A percentile compares a stretch with the other conserved stretches of the same genome.
Evolutionary conservation across 2,888 invertebrate species (phyloP).

Genomic region (Leucoma salicis): DNA sequence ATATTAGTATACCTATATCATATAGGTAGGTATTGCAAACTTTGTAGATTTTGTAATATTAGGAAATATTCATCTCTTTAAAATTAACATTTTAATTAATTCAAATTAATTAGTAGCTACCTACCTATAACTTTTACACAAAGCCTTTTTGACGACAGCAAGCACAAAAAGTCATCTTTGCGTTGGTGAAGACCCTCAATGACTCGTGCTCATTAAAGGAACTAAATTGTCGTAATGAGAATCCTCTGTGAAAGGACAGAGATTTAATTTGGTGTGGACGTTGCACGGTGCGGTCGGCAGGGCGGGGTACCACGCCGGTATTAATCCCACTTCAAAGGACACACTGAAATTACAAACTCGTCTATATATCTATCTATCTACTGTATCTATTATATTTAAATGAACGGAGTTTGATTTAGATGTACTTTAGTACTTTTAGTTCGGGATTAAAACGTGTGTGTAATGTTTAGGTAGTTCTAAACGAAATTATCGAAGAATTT

Average conservation of each 20-base stretch:
- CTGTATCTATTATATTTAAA: conserved; percentile 45
- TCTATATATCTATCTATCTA: conserved; percentile 16
- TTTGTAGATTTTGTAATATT: too few species aligned
- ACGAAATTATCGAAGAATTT: too few species aligned
- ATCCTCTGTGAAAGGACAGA: conserved; percentile 55
- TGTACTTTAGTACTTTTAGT: conserved; percentile 45
- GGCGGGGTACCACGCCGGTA: conserved; percentile 43
- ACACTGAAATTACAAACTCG: conserved; percentile 59
- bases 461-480: too few species aligned
- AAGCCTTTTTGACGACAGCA: not conserved
- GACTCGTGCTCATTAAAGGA: conserved; percentile 45
- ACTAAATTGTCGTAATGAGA: conserved; percentile 66
- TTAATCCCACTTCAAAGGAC: conserved; percentile 79
- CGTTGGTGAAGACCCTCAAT: conserved; percentile 22
- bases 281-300: conserved; percentile 33
- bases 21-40: too few species aligned
- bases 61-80: too few species aligned
- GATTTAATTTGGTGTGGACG: conserved; percentile 70
- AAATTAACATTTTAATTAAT: too few species aligned
- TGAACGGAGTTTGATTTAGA: conserved; percentile 42
- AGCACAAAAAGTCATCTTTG: conserved; percentile 7
- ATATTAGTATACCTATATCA: too few species aligned
- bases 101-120: not conserved
- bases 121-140: not conserved
- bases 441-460: conserved; percentile 2